phyloP scores from a whole-genome alignment of 92 coral and sea anemone genomes.

The Nematostella vectensis region DNA sequence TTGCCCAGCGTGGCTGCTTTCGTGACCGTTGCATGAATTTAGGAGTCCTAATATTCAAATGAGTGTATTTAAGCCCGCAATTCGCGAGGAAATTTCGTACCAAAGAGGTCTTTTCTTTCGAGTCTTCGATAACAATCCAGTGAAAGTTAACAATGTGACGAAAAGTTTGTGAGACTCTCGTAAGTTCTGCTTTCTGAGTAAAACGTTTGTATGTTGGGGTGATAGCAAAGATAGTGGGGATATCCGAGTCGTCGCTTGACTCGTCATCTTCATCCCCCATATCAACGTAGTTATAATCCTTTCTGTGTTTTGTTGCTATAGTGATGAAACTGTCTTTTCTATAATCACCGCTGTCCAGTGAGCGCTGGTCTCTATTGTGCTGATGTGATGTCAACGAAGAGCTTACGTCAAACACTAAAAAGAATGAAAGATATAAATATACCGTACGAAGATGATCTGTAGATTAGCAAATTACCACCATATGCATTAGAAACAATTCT shows the following conservation, averaged over 20 bases:
- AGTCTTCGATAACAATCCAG: slow-evolving; percentile 88
- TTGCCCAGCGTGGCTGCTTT: slow-evolving; percentile 70
- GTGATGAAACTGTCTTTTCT: not conserved
- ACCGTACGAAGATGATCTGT: too few relatives aligned
- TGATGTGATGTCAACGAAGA: too few relatives aligned
- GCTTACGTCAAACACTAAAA: too few relatives aligned
- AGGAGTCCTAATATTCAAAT: slow-evolving; percentile 64
- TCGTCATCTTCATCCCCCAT: slow-evolving; percentile 5
- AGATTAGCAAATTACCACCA: too few relatives aligned
- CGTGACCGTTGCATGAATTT: slow-evolving; percentile 40
- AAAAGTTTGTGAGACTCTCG: slow-evolving; percentile 70
- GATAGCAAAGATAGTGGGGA: slow-evolving; percentile 74
- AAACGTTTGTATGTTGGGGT: slow-evolving; percentile 81
- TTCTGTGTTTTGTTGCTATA: slow-evolving; percentile 7
- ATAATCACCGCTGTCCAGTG: too few relatives aligned
- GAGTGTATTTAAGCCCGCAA: slow-evolving; percentile 60
- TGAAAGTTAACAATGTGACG: slow-evolving; percentile 64
- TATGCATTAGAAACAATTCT: too few relatives aligned
- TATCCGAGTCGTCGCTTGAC: slow-evolving; percentile 21
- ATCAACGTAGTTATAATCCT: too few relatives aligned
- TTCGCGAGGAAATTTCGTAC: slow-evolving; percentile 41
- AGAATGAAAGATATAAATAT: too few relatives aligned
- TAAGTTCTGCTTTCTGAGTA: slow-evolving; percentile 80
- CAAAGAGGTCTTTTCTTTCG: slow-evolving; percentile 50
- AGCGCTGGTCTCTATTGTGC: too few relatives aligned